Percentiles rank a stretch among this genome's conserved stretches.
Evolutionary conservation across 2,888 invertebrate genomes (phyloP).

Genomic region (Gnatocerus cornutus): DNA sequence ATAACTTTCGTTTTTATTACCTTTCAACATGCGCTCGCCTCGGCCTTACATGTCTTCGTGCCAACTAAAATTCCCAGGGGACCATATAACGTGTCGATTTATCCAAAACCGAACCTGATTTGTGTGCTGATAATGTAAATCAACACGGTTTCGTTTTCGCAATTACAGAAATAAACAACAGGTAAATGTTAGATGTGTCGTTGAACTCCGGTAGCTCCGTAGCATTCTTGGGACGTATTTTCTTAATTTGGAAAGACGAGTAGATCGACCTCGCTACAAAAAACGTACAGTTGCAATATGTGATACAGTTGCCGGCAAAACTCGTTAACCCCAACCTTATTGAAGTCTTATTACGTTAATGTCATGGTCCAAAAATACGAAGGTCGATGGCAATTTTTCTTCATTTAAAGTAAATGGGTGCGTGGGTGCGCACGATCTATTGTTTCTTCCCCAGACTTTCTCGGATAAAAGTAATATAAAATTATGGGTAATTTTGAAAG

Average conservation of each 20-base stretch:
- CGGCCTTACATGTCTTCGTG: constrained; percentile 9
- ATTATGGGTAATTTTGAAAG: constrained; percentile 8
- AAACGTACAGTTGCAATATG: constrained; percentile 32
- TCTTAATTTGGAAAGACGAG: constrained; percentile 63
- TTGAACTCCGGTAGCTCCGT: constrained; percentile 55
- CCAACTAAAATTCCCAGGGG: constrained; percentile 5
- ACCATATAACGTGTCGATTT: not conserved
- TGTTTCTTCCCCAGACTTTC: constrained; percentile 9
- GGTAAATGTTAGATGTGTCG: constrained; percentile 52
- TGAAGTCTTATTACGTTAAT: constrained; percentile 24
- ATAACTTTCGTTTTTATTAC: constrained; percentile 6
- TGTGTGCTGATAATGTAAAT: constrained; percentile 30
- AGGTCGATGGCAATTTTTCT: constrained; percentile 15
- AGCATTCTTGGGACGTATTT: constrained; percentile 56
- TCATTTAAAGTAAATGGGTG: constrained; percentile 7
- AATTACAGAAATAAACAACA: constrained; percentile 52
- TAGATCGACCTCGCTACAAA: constrained; percentile 47
- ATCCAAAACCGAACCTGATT: constrained; percentile 8
- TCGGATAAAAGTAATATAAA: constrained; percentile 17
- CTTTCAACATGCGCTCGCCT: not conserved
- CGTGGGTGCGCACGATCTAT: constrained; percentile 21
- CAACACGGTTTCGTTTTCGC: constrained; percentile 32
- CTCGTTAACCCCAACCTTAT: constrained; percentile 37
- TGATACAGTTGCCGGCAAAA: constrained; percentile 12
- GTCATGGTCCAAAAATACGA: constrained; percentile 15